A percentile compares a stretch with the other conserved stretches of the same genome.
phyloP scores from a whole-genome alignment of 2,113 vertebrate genomes.

The Crocuta crocuta region DNA sequence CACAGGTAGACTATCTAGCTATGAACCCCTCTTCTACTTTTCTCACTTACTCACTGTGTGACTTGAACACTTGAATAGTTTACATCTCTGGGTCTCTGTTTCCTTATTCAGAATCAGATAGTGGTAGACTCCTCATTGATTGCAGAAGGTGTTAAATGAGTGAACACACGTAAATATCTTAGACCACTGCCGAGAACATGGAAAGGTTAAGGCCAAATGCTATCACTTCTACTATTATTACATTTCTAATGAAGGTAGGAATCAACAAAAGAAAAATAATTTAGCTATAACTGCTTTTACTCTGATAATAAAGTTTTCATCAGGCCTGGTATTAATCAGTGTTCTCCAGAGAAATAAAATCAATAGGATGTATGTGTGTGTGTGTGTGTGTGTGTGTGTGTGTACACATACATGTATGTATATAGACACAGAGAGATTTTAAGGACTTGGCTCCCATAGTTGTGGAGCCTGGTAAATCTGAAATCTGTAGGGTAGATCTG shows the following conservation, averaged over 20 bases:
- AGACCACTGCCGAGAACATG: not conserved
- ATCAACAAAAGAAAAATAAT: not conserved
- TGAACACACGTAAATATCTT: not conserved
- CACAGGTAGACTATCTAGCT: not conserved
- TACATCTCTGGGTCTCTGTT: not conserved
- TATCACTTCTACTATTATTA: not conserved
- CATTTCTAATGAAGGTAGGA: not conserved
- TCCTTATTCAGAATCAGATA: not conserved
- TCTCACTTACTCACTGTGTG: too few relatives aligned
- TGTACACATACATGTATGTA: not conserved
- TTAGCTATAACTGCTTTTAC: not conserved
- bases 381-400: not conserved
- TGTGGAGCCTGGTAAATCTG: not conserved
- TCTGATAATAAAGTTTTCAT: not conserved
- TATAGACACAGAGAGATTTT: not conserved
- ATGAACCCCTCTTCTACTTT: not conserved
- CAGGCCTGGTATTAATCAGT: not conserved
- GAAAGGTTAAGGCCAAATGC: not conserved
- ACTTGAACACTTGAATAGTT: too few relatives aligned
- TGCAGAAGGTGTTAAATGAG: not conserved
- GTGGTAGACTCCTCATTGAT: not conserved
- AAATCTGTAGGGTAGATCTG: not conserved
- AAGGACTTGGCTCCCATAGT: not conserved
- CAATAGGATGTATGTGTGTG: not conserved
- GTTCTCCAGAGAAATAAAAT: not conserved